A percentile compares a stretch with the other conserved stretches of the same genome.
These are phyloP conservation scores for Armadillidium nasatum DNA, from an alignment of 1,140 invertebrate genomes.

Conservation along the genomic window DNA sequence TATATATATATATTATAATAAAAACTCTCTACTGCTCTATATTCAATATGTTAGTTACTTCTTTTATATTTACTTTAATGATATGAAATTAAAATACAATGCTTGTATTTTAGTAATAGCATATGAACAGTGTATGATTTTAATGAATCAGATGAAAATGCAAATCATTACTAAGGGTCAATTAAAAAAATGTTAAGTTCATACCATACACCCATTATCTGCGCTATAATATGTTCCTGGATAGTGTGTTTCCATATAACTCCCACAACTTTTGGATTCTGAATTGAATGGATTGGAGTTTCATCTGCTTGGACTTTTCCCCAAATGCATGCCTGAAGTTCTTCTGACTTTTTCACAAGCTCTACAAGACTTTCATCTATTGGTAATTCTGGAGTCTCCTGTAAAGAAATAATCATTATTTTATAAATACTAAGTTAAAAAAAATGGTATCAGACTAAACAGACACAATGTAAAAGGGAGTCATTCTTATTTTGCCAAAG, in stretches of 20 bases:
- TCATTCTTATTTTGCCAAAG: no score
- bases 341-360: constrained; percentile 1
- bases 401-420: background rate
- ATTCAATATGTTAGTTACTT: no score
- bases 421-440: no score
- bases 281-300: constrained; percentile 14
- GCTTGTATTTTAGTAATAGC: no score
- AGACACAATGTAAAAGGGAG: no score
- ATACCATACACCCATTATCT: constrained; percentile 36
- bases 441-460: no score
- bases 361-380: constrained; percentile 19
- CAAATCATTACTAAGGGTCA: background rate
- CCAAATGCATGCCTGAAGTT: constrained; percentile 28
- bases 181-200: constrained; percentile 7
- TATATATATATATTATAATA: no score
- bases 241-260: constrained; percentile 33
- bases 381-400: constrained; percentile 30
- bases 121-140: no score
- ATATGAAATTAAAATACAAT: no score
- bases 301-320: constrained; percentile 29
- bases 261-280: constrained; percentile 22
- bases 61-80: no score
- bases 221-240: constrained; percentile 31
- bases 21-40: no score
- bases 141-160: no score